These are phyloP conservation scores for Macrotrachela quadricornifera DNA, from an alignment of 1,140 invertebrate species.

Conservation along the genomic window DNA sequence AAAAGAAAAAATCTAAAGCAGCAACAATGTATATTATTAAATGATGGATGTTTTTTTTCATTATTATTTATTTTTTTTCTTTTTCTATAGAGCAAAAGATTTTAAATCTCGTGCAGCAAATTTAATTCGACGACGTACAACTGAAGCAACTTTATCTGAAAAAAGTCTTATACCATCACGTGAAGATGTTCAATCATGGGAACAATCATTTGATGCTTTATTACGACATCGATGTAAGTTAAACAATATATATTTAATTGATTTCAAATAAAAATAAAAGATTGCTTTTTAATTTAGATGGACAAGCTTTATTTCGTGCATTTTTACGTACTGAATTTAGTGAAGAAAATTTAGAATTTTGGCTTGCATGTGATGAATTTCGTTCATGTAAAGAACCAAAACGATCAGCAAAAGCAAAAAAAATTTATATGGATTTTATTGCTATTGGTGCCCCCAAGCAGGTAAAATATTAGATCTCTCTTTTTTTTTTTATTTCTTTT, in stretches of 20 bases:
- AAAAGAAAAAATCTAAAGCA: too few relatives aligned
- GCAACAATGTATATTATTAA: background rate
- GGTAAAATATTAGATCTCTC: constrained; percentile 17
- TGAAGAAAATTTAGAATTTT: constrained; percentile 43
- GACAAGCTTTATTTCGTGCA: constrained; percentile 35
- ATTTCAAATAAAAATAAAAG: too few relatives aligned
- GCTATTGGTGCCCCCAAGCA: constrained; percentile 37
- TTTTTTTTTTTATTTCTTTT: too few relatives aligned
- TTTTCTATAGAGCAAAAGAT: constrained; percentile 1
- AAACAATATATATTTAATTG: too few relatives aligned
- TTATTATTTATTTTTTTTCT: background rate
- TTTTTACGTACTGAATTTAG: constrained; percentile 40
- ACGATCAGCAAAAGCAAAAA: constrained; percentile 30
- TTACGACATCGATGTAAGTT: constrained; percentile 2
- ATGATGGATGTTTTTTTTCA: background rate
- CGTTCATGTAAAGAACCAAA: constrained; percentile 19
- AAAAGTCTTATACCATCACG: constrained; percentile 1
- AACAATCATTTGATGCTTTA: constrained; percentile 5
- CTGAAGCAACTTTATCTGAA: constrained; percentile 3
- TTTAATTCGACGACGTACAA: constrained; percentile 2
- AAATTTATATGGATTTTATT: constrained; percentile 38
- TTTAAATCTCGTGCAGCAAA: constrained; percentile 3
- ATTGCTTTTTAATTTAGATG: constrained; percentile 29
- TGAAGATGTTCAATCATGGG: constrained; percentile 6
- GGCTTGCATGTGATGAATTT: constrained; percentile 41